Evolutionary conservation across 1,140 invertebrate species (phyloP).

Genomic region (Aphis gossypii): DNA sequence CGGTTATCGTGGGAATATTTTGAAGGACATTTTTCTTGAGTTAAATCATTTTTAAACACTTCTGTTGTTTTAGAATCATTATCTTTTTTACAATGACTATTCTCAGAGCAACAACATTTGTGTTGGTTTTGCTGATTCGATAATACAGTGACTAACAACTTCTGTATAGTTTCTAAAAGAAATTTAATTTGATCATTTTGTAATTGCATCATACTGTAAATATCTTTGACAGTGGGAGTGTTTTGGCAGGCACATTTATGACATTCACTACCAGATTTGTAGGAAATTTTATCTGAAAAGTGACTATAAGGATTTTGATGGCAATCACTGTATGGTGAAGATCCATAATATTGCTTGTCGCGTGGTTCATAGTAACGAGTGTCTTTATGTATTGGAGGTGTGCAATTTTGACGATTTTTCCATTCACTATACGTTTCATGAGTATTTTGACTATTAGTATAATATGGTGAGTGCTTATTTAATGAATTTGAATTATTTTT

Average conservation of each 20-base stretch:
- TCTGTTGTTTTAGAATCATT: background rate
- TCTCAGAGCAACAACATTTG: slow-evolving; percentile 37
- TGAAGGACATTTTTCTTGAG: background rate
- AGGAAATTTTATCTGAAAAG: background rate
- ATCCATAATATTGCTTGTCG: slow-evolving; percentile 22
- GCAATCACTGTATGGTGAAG: slow-evolving; percentile 24
- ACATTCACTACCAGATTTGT: background rate
- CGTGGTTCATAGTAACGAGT: slow-evolving; percentile 26
- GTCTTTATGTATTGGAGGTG: background rate
- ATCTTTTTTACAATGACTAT: background rate
- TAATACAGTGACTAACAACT: slow-evolving; percentile 45
- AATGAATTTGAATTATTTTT: slow-evolving; percentile 7
- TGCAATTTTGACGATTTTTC: slow-evolving; percentile 35
- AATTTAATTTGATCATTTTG: slow-evolving; percentile 58
- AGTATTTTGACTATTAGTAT: background rate
- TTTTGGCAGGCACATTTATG: slow-evolving; percentile 46
- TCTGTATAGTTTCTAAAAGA: slow-evolving; percentile 53
- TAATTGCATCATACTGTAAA: slow-evolving; percentile 49
- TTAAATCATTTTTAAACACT: background rate
- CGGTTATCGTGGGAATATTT: background rate
- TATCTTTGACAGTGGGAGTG: slow-evolving; percentile 51
- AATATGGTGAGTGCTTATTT: background rate
- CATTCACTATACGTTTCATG: slow-evolving; percentile 53
- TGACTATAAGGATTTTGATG: slow-evolving; percentile 33
- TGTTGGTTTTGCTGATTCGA: slow-evolving; percentile 43